Base-by-base conservation (phyloP, 92 coral and sea anemone genomes). In the Desmophyllum pertusum region DNA sequence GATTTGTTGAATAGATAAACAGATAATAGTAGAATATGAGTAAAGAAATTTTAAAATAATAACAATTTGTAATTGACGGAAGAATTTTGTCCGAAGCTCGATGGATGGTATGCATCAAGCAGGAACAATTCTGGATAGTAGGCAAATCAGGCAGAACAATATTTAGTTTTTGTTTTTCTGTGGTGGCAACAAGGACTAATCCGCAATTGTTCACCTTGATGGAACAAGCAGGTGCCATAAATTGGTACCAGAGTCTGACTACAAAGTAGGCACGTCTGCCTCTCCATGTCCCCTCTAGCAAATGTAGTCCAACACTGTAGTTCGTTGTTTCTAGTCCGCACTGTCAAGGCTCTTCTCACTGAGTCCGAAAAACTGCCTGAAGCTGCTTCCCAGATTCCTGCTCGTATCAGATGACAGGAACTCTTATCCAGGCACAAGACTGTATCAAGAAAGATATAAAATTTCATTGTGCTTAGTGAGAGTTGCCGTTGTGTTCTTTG, bases 371-470 rank as follows among this genome's bases (percentile, higher is more conserved):
- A 17, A 95, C 91, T 7, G 87, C 88, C 80, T n/a, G n/a, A 95
- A 83, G 64, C 93, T 93, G n/a, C 83, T 95, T 95, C 23, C 98
- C 98, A 75, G 91, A n/a, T 77, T 42, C 98, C 98, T 41, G 98
- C 93, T 79, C 97, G 84, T 46, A n/a, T 83, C 82, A 17, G 98
- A 95, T 31, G 85, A 72, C 37, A 95, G 73, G 31, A 91, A 83
- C n/a, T n/a, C n/a, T n/a, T n/a, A n/a, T n/a, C n/a, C n/a, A n/a
- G n/a, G n/a, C n/a, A n/a, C n/a, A n/a, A n/a, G n/a, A n/a, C n/a
- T n/a, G n/a, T n/a, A n/a, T n/a, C n/a, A n/a, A n/a, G n/a, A n/a
- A n/a, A n/a, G n/a, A n/a, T n/a, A n/a, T n/a, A n/a, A n/a, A n/a
- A n/a, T n/a, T n/a, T n/a, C n/a, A n/a, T n/a, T n/a, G n/a, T n/a